Evolutionary conservation across 1,140 invertebrate species (phyloP), one percentile per base, ranked within the genome.

Genomic region (Euglossa dilemma): DNA sequence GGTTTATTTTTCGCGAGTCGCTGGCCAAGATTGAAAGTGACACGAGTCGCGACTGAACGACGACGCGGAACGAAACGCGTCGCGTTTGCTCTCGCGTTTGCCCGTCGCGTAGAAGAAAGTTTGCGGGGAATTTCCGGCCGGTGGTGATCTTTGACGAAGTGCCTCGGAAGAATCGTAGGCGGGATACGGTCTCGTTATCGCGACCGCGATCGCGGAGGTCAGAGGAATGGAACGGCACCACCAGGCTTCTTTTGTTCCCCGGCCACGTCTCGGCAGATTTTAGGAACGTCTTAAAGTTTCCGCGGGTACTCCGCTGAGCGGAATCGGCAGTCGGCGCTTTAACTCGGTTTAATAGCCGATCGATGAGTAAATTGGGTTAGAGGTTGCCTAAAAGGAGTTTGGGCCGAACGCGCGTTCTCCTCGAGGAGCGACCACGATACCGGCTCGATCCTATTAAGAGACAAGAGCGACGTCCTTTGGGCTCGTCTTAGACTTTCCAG

Each of bases 291-390:
- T 70, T 69, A 69, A 77, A 83, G 80, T 83, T 83, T 70, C 52
- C 20, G 23, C 2, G n/a, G 25, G 6, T 18, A 69, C 72, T 73
- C 56, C 23, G 28, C 47, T 7, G 45, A 84, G 73, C 52, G 63
- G 66, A 84, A 88, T 86, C 80, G 80, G 56, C 83, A 75, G 73
- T 47, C 78, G 45, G 80, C 79, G 70, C 84, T 85, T 89, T 92
- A 91, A 90, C 85, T 90, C 84, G 83, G 80, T 89, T 90, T 90
- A 91, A 92, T 83, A 84, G 85, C 71, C 83, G 87, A 83, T 90
- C 84, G 85, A 90, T 88, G 86, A 59, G 84, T 66, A 91, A 92
- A 91, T 91, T 90, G 69, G 79, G 87, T 91, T 91, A 90, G 88
- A 80, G 66, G 81, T 83, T 89, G 84, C 80, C 75, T 86, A 77